Conservation (phyloP, 2,888 invertebrate genomes). For the Chloroclysta siterata region DNA sequence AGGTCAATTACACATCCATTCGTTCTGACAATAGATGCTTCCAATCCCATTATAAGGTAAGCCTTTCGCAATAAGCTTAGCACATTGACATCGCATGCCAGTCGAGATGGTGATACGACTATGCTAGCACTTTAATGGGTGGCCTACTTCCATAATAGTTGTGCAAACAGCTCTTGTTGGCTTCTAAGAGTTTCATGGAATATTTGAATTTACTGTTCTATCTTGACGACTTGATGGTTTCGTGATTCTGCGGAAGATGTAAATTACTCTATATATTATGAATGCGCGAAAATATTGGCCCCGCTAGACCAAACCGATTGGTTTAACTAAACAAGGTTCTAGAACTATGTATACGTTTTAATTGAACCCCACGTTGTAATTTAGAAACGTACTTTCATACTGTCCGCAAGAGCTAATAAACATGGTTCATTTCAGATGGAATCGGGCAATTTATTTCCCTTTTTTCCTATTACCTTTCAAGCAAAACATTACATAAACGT, state of each 20-base stretch:
- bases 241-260: neutral
- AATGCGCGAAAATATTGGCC: too few relatives aligned
- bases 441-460: slow-evolving; percentile 1
- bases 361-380: slow-evolving; percentile 3
- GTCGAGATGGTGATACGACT: slow-evolving; percentile 16
- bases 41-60: slow-evolving; percentile 56
- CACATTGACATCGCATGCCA: slow-evolving; percentile 32
- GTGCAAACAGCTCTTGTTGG: slow-evolving; percentile 24
- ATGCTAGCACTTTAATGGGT: slow-evolving; percentile 37
- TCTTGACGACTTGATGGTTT: neutral
- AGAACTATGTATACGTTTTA: neutral
- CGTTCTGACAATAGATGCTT: slow-evolving; percentile 54
- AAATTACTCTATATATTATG: too few relatives aligned
- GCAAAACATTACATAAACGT: neutral
- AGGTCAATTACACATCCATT: slow-evolving; percentile 69
- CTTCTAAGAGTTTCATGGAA: slow-evolving; percentile 16
- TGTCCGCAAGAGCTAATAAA: slow-evolving; percentile 6
- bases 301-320: neutral
- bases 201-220: slow-evolving; percentile 13
- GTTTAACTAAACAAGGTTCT: neutral
- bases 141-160: slow-evolving; percentile 37
- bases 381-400: neutral
- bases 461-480: slow-evolving; percentile 10
- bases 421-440: slow-evolving; percentile 8
- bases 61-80: slow-evolving; percentile 40